Evolutionary conservation across 2,113 vertebrate genomes (phyloP).

Genomic region (Antechinus flavipes): DNA sequence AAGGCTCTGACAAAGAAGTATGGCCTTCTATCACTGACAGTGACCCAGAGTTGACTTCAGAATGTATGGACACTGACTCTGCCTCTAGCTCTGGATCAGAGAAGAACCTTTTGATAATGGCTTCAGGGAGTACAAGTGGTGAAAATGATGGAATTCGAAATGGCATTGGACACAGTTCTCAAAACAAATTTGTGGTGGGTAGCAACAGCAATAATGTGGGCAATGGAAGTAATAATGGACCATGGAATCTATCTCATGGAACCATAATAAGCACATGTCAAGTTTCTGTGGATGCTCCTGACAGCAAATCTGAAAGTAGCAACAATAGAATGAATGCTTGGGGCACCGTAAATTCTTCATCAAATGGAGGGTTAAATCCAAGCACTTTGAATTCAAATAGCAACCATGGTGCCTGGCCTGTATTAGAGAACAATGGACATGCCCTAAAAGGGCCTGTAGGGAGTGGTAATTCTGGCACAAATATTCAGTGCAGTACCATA

Average conservation of each 20-base stretch:
- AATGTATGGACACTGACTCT: constrained; percentile 97
- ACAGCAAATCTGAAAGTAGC: constrained; percentile 89
- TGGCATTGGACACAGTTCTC: constrained; percentile 89
- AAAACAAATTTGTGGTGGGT: constrained; percentile 89
- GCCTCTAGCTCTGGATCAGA: constrained; percentile 93
- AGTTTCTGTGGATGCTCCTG: constrained; percentile 88
- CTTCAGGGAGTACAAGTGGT: constrained; percentile 88
- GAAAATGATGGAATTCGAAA: constrained; percentile 90
- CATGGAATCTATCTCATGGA: constrained; percentile 88
- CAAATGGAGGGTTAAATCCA: constrained; percentile 95
- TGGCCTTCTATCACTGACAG: constrained; percentile 92
- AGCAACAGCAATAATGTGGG: constrained; percentile 95
- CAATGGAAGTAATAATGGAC: constrained; percentile 89
- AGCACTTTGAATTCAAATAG: constrained; percentile 97
- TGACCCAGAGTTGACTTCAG: constrained; percentile 94
- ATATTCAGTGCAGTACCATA: constrained; percentile 89
- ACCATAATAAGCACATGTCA: constrained; percentile 92
- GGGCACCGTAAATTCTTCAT: constrained; percentile 91
- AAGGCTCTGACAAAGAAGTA: constrained; percentile 91
- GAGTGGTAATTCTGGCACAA: constrained; percentile 88
- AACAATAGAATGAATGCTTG: constrained; percentile 90
- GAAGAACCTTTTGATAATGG: constrained; percentile 91
- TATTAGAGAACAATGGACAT: constrained; percentile 91
- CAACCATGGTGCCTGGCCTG: constrained; percentile 97
- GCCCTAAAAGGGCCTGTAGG: constrained; percentile 92